Evolutionary conservation across 2,113 vertebrate species (phyloP).

Genomic region (Cololabis saira): DNA sequence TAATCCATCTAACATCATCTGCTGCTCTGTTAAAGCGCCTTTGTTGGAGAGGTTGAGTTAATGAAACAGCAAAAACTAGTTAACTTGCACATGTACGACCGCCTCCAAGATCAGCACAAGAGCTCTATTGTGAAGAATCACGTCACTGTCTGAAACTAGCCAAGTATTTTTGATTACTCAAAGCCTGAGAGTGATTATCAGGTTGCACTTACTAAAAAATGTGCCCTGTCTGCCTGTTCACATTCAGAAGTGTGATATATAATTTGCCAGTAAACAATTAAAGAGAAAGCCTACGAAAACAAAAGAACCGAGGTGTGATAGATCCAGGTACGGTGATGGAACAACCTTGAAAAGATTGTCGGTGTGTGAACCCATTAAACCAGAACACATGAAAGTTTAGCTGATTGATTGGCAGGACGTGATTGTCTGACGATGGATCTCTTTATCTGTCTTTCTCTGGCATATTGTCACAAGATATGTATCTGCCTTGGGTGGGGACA

Average conservation of each 20-base stretch:
- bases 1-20: neutral
- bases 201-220: too few relatives aligned
- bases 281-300: too few relatives aligned
- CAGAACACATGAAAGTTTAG: too few relatives aligned
- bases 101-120: conserved; percentile 58
- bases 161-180: conserved; percentile 36
- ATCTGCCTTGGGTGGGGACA: neutral
- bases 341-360: neutral
- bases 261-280: too few relatives aligned
- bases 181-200: too few relatives aligned
- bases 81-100: conserved; percentile 51
- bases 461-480: neutral
- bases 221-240: too few relatives aligned
- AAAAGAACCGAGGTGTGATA: too few relatives aligned
- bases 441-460: neutral
- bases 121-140: conserved; percentile 48
- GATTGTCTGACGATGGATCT: neutral
- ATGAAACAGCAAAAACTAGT: conserved; percentile 29
- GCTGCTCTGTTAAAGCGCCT: conserved; percentile 13
- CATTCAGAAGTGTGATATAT: too few relatives aligned
- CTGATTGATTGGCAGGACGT: too few relatives aligned
- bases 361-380: neutral
- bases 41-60: neutral
- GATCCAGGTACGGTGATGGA: too few relatives aligned
- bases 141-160: conserved; percentile 51